phyloP scores from a whole-genome alignment of 2,113 vertebrate genomes.

The Sinosuthora webbiana region DNA sequence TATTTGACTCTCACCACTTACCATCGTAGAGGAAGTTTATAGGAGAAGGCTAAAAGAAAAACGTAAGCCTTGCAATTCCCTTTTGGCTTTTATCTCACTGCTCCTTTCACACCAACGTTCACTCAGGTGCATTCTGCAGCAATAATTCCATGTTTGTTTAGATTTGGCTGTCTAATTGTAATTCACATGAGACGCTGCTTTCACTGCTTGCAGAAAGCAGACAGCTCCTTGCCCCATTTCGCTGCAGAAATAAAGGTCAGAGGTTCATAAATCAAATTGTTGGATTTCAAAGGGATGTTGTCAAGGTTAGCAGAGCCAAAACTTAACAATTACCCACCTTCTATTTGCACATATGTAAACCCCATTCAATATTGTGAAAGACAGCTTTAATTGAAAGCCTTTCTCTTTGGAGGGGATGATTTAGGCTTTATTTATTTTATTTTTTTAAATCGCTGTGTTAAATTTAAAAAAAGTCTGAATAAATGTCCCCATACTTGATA shows the following conservation, averaged over 20 bases:
- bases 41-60: constrained; percentile 86
- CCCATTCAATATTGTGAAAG: neutral
- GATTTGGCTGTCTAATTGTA: constrained; percentile 8
- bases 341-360: neutral
- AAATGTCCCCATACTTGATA: neutral
- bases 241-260: neutral
- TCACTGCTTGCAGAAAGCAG: constrained; percentile 42
- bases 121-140: constrained; percentile 17
- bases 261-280: neutral
- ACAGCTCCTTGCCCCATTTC: constrained; percentile 59
- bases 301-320: constrained; percentile 19
- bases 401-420: neutral
- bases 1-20: constrained; percentile 60
- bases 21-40: constrained; percentile 83
- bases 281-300: neutral
- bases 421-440: neutral
- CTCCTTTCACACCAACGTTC: constrained; percentile 22
- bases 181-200: neutral
- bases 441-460: neutral
- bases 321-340: neutral
- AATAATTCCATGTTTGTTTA: constrained; percentile 13
- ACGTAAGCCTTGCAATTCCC: constrained; percentile 76
- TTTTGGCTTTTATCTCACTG: constrained; percentile 54
- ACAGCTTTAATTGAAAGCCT: neutral
- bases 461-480: neutral